Conservation (phyloP, 2,113 vertebrate genomes). For the Bolborhynchus lineola region DNA sequence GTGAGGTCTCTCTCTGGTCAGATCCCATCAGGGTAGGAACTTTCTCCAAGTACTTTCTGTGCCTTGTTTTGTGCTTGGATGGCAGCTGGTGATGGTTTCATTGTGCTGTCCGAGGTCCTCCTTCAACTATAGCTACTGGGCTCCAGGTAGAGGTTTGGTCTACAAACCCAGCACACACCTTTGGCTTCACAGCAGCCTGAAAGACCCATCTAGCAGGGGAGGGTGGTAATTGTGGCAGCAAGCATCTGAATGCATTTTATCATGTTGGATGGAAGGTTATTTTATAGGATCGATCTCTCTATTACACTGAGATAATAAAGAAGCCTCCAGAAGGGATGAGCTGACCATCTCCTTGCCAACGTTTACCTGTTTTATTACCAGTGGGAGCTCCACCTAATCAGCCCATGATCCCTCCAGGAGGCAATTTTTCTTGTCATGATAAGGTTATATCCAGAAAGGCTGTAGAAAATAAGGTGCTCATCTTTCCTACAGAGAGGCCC, state of each 20-base stretch:
- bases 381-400: neutral
- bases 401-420: neutral
- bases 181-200: neutral
- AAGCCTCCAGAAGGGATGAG: neutral
- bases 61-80: neutral
- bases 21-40: neutral
- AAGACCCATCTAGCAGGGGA: neutral
- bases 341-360: neutral
- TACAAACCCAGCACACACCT: neutral
- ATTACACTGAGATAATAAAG: neutral
- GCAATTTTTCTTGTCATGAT: neutral
- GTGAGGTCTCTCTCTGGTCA: neutral
- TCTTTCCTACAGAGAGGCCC: neutral
- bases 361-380: neutral
- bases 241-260: neutral
- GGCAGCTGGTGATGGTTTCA: neutral
- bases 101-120: neutral
- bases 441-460: neutral
- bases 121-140: neutral
- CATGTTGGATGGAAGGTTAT: neutral
- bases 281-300: neutral
- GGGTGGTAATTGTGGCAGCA: too few species aligned
- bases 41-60: neutral
- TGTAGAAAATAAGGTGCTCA: neutral
- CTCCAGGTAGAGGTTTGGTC: neutral